Evolutionary conservation across 2,888 invertebrate species (phyloP), one percentile per base, ranked within the genome.

Genomic region (Altica lythri): DNA sequence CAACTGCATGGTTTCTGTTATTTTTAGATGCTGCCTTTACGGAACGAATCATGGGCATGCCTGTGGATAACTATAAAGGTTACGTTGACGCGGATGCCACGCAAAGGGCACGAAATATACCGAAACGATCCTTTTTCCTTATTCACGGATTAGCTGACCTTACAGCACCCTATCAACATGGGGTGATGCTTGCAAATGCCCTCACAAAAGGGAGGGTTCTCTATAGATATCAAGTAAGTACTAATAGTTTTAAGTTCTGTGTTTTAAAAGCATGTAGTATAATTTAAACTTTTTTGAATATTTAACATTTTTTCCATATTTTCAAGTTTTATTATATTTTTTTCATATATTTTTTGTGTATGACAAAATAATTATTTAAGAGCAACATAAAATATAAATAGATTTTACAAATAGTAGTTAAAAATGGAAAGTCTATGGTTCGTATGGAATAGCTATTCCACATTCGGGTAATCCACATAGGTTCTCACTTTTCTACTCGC

Each of bases 51-150:
- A 84, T 97, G 68, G 95, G 95, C 29, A 81, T 88, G 64, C 93
- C 94, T 49, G 84, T 85, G 19, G 92, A 93, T 72, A 92, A 95
- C 78, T 88, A 88, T 77, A 88, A 90, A 72, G 90, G 91, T 49
- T 95, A 95, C 78, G 93, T 92, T 66, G 93, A 93, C 74, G 91
- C 94, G 30, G 94, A 95, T 77, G 89, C 95, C 63, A 90, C 93
- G 43, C 89, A 89, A 74, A 84, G 92, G 62, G 94, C 94, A 47
- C 85, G 86, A 68, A 88, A 93, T 76, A 93, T 96, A 72, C 92
- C 92, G 59, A 84, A 89, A 65, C 89, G 92, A 72, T 89, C 92
- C 65, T 86, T 93, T 71, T 90, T 94, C 79, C 82, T 97, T 65
- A 83, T 95, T 71, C 96, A 97, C 77, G 96, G 96, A 66, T 83